A percentile compares a stretch with the other conserved stretches of the same genome.
These are phyloP conservation scores for Pollicipes pollicipes DNA, from an alignment of 1,140 invertebrate species.

Conservation along the genomic window DNA sequence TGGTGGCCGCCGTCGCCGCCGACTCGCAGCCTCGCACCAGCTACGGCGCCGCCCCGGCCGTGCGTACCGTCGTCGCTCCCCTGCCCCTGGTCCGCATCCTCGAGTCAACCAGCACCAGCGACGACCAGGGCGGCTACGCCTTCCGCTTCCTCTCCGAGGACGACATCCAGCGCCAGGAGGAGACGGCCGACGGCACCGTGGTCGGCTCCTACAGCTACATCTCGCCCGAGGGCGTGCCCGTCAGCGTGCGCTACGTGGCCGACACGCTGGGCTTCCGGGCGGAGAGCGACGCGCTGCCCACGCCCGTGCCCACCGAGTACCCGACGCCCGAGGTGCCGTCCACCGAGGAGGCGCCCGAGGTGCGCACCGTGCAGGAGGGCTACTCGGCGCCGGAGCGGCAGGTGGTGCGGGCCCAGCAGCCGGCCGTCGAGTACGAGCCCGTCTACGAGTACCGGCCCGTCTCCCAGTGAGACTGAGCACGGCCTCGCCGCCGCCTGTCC, in stretches of 20 bases:
- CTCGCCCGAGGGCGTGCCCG: slow-evolving; percentile 43
- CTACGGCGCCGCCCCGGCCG: no score
- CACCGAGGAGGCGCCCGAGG: neutral
- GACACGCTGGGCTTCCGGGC: slow-evolving; percentile 24
- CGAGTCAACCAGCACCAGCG: neutral
- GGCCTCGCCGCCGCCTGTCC: no score
- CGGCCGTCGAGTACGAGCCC: neutral
- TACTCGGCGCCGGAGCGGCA: neutral
- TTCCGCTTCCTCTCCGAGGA: neutral
- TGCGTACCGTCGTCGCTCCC: no score
- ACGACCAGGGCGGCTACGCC: neutral
- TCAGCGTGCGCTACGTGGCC: slow-evolving; percentile 36
- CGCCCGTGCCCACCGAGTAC: neutral
- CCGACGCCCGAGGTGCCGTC: neutral
- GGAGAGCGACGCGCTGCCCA: slow-evolving; percentile 14
- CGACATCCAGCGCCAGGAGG: neutral
- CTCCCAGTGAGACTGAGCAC: neutral
- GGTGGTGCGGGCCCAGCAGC: neutral
- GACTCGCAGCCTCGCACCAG: no score
- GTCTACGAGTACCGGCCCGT: neutral
- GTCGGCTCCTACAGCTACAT: slow-evolving; percentile 45
- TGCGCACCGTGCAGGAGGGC: neutral
- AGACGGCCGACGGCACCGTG: slow-evolving; percentile 23
- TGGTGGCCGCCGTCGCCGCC: no score
- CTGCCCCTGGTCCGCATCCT: neutral